Evolutionary conservation across 2,113 vertebrate genomes (phyloP).

Genomic region (Coturnix japonica): DNA sequence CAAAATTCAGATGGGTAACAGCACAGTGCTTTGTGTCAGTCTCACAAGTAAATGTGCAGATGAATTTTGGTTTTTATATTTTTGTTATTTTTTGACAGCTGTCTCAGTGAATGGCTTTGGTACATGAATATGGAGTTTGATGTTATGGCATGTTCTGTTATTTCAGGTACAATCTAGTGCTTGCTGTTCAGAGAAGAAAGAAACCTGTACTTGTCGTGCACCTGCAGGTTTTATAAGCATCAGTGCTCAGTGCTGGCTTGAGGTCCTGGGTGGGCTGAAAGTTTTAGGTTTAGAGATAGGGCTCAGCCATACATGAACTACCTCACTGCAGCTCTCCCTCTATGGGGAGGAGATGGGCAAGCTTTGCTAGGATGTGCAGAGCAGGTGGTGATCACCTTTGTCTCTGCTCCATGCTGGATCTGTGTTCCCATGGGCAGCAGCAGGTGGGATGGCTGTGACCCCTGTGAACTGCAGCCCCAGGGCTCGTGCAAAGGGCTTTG

Average conservation of each 20-base stretch:
- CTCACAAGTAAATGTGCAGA: neutral
- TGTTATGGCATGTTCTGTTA: neutral
- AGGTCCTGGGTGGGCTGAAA: neutral
- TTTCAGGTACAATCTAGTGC: neutral
- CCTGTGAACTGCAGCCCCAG: neutral
- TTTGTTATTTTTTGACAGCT: neutral
- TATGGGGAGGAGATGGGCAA: neutral
- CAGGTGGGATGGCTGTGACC: neutral
- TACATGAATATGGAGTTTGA: neutral
- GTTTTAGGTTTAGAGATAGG: neutral
- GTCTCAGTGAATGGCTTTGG: neutral
- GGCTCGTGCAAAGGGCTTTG: neutral
- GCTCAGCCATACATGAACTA: neutral
- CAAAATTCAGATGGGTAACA: neutral
- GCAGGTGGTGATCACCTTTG: fast-evolving
- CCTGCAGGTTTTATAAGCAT: neutral
- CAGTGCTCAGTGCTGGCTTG: neutral
- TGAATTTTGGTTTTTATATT: neutral
- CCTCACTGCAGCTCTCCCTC: neutral
- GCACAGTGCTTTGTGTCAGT: neutral
- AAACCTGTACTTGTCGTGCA: fast-evolving
- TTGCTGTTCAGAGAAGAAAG: neutral
- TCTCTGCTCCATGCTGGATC: neutral
- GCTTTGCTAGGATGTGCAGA: neutral
- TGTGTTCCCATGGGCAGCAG: too few relatives aligned